Conservation (phyloP, 2,113 vertebrate genomes). For the Tragelaphus imberbis region DNA sequence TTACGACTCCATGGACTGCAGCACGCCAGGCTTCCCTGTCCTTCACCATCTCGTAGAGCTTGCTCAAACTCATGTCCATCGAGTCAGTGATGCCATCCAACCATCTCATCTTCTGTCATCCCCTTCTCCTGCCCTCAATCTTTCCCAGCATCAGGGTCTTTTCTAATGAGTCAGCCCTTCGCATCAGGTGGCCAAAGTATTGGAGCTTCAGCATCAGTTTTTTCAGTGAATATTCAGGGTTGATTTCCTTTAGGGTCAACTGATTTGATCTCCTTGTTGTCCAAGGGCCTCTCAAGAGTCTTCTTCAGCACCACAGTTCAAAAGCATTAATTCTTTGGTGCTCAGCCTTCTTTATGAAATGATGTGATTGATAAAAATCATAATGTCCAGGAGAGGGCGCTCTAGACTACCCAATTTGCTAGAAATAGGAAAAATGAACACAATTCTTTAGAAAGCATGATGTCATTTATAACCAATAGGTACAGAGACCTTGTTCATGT, state of each 20-base stretch:
- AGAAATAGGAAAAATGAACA: constrained; percentile 17
- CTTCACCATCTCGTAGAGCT: not conserved
- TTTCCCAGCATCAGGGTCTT: not conserved
- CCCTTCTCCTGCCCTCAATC: not conserved
- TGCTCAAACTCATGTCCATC: not conserved
- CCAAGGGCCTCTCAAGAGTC: not conserved
- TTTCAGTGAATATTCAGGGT: not conserved
- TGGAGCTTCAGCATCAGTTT: not conserved
- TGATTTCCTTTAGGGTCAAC: not conserved
- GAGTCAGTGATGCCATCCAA: not conserved
- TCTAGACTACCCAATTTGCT: constrained; percentile 46
- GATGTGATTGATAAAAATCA: not conserved
- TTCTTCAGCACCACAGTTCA: not conserved
- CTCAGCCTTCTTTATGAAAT: not conserved
- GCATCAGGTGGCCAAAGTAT: not conserved
- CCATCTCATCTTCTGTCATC: not conserved
- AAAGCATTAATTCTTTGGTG: not conserved
- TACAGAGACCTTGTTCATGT: constrained; percentile 47
- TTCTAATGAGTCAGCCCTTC: not conserved
- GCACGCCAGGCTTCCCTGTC: not conserved
- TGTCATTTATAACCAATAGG: constrained; percentile 83
- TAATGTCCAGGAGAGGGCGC: constrained; percentile 79
- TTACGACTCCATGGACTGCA: not conserved
- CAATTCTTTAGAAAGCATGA: constrained; percentile 74
- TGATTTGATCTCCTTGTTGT: not conserved